These are phyloP conservation scores for Phymanthus crucifer DNA, from an alignment of 92 coral and sea anemone genomes.

Conservation along the genomic window DNA sequence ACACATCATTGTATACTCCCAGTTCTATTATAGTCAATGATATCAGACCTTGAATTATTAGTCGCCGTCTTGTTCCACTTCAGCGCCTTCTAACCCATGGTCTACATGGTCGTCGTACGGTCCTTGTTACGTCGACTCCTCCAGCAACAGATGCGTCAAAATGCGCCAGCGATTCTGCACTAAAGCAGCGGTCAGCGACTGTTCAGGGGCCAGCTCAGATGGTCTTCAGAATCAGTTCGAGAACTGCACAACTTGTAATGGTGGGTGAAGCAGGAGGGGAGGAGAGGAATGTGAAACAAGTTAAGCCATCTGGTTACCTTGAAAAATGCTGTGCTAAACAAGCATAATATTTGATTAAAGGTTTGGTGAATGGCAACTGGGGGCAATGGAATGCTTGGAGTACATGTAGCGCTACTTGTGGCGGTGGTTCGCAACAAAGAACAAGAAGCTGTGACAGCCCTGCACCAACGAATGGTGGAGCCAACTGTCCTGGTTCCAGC, in stretches of 20 bases:
- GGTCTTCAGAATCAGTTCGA: neutral
- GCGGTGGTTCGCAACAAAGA: conserved; percentile 17
- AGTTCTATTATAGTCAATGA: too few relatives aligned
- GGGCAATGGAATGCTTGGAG: conserved; percentile 29
- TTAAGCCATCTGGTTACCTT: too few relatives aligned
- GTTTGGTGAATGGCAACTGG: conserved; percentile 22
- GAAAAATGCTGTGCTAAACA: too few relatives aligned
- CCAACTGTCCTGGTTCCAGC: conserved; percentile 31
- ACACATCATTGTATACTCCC: too few relatives aligned
- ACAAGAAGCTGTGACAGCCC: conserved; percentile 33
- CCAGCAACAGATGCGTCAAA: conserved; percentile 8
- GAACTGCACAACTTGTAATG: conserved; percentile 5
- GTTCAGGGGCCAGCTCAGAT: conserved; percentile 16
- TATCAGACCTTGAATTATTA: too few relatives aligned
- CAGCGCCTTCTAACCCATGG: conserved; percentile 27
- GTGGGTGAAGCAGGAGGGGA: neutral
- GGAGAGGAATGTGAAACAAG: neutral
- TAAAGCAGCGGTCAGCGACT: conserved; percentile 15
- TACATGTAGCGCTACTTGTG: conserved; percentile 23
- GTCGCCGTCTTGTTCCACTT: neutral
- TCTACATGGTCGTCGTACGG: conserved; percentile 25
- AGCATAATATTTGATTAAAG: neutral
- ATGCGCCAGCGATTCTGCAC: conserved; percentile 35
- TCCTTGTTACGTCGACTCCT: conserved; percentile 11
- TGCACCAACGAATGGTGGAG: conserved; percentile 33